Evolutionary conservation across 2,888 invertebrate species (phyloP), one percentile per base, ranked within the genome.

Genomic region (Drosophila setosimentum): DNA sequence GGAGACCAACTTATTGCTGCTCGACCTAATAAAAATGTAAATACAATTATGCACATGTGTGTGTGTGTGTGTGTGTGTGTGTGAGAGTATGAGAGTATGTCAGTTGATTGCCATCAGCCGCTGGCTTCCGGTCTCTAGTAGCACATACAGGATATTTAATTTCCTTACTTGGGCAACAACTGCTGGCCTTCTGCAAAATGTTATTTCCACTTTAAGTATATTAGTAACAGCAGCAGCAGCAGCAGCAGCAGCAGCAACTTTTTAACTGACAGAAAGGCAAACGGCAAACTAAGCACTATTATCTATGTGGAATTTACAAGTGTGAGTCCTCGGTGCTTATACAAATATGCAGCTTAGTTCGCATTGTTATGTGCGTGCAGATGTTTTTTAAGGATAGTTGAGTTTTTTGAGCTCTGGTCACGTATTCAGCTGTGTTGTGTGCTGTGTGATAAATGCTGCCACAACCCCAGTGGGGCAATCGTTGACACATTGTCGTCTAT

Each of bases 141-240:
- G 42, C 42, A 66, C 27, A 64, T 68, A 66, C 82, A 87, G 85
- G 89, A 86, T 80, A 84, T 87, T 89, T 72, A 76, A 89, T 89
- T 89, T 89, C 85, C 87, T 60, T 58, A 59, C 58, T 53, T 8
- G 30, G 45, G 16, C 74, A 78, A 48, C 61, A 61, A 57, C 45
- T 51, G 30, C 49, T 53, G 63, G 68, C 18, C 64, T 68, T 79
- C 72, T 75, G 77, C 48, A 80, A 81, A 74, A 80, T 76, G 78
- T 35, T 76, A 67, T 73, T 68, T 58, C 32, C 67, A 75, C 62
- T 50, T 66, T 66, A 64, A 68, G 65, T 65, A 50, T 58, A 80
- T 76, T 73, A 76, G 59, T 49, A 62, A 37, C 32, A 37, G 24
- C 10, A 50, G 51, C 35, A 53, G 51, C 57, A 48, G 53, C 60